phyloP scores from a whole-genome alignment of 2,797 vertebrate genomes.

The Coregonus sp. region DNA sequence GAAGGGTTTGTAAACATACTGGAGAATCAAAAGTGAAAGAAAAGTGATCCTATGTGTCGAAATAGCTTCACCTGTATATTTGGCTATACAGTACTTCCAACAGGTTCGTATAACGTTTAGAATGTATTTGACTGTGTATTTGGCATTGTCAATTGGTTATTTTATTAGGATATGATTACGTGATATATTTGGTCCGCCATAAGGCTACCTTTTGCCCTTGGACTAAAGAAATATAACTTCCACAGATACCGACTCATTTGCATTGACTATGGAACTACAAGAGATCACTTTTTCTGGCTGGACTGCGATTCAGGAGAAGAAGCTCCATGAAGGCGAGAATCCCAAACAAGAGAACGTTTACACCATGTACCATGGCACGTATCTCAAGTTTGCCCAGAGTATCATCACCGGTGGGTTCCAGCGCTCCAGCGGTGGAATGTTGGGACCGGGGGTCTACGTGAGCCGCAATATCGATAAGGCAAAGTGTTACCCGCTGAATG shows the following conservation, averaged over 20 bases:
- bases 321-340: slow-evolving; percentile 22
- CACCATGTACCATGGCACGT: slow-evolving; percentile 57
- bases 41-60: background rate
- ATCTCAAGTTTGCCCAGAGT: slow-evolving; percentile 21
- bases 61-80: background rate
- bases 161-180: background rate
- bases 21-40: background rate
- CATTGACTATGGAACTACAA: slow-evolving; percentile 10
- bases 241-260: background rate
- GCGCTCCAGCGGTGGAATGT: slow-evolving; percentile 44
- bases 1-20: background rate
- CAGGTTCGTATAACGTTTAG: background rate
- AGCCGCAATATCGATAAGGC: slow-evolving; percentile 57
- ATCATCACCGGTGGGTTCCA: slow-evolving; percentile 46
- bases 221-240: background rate
- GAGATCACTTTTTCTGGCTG: slow-evolving; percentile 48
- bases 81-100: background rate
- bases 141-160: background rate
- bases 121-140: background rate
- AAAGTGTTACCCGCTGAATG: slow-evolving; percentile 46
- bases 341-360: slow-evolving; percentile 34
- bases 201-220: background rate
- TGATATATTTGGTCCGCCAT: background rate
- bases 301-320: slow-evolving; percentile 34
- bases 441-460: slow-evolving; percentile 55